Evolutionary conservation across 1,140 invertebrate species (phyloP).

Genomic region (Semibalanus balanoides): DNA sequence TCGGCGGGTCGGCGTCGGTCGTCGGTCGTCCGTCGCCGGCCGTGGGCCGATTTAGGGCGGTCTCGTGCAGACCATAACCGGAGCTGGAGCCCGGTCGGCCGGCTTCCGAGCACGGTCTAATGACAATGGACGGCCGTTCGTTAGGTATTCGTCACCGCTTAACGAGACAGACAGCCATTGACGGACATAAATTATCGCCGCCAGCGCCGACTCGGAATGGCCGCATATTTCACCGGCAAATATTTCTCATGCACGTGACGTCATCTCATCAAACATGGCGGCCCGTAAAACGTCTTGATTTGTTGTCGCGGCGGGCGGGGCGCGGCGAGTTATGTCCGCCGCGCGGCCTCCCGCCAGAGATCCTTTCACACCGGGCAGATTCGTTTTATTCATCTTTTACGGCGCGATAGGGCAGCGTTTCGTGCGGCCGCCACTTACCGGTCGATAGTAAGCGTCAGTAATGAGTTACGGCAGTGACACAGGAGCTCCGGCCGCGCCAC

Average conservation of each 20-base stretch:
- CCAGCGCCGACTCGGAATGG: background rate
- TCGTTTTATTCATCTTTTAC: background rate
- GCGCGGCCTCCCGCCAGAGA: too few relatives aligned
- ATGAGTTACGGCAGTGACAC: background rate
- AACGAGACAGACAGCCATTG: constrained; percentile 1
- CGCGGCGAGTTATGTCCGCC: background rate
- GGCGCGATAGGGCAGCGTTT: background rate
- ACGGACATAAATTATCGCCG: background rate
- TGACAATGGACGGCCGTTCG: background rate
- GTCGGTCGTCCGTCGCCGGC: too few relatives aligned
- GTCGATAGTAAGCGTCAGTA: background rate
- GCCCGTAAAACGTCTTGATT: background rate
- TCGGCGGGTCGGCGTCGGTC: too few relatives aligned
- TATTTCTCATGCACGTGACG: constrained; percentile 1
- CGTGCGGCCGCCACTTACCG: background rate
- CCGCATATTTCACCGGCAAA: background rate
- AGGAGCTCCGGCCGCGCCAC: background rate
- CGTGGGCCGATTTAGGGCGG: too few relatives aligned
- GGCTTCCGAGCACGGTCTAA: background rate
- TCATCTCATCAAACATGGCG: background rate
- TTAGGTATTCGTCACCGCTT: background rate
- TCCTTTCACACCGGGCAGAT: background rate
- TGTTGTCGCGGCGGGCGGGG: background rate
- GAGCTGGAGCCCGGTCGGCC: too few relatives aligned
- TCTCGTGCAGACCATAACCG: background rate